Evolutionary conservation across 2,888 invertebrate species (phyloP), one percentile per base, ranked within the genome.

Genomic region (Drosophila merina): DNA sequence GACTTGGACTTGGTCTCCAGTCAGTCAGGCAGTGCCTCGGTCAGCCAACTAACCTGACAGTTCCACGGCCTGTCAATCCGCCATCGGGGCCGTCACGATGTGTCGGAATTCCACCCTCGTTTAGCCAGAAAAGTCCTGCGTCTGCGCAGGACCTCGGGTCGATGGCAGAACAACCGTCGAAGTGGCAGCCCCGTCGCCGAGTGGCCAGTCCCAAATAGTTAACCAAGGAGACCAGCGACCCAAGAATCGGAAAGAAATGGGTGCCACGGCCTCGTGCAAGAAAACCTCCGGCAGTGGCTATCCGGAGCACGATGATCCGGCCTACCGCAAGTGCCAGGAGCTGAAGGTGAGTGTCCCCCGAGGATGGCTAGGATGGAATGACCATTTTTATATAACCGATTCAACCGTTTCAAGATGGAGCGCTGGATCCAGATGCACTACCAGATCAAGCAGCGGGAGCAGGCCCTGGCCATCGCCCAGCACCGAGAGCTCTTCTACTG

Each of bases 391-490:
- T 20, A 20, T 44, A 20, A 20, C 44, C 44, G 8, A 20, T 20
- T 20, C 20, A 20, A 20, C 20, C 20, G 20, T 20, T 20, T 20
- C 20, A 20, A 95, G 96, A 93, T 96, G 93, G 96, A 96, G 88
- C 93, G 96, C 67, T 96, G 96, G 92, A 94, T 96, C 75, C 96
- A 96, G 88, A 93, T 96, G 93, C 95, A 95, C 90, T 95, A 95
- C 91, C 95, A 96, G 91, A 94, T 96, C 92, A 93, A 96, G 86
- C 95, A 96, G 89, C 92, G 96, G 68, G 93, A 94, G 91, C 93
- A 94, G 91, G 96, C 96, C 0, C 92, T 95, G 91, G 93, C 95
- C 90, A 93, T 96, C 64, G 95, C 96, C 0, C 93, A 94, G 84
- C 93, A 94, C 74, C 92, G 96, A 75, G 96, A 96, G 88, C 91